These are phyloP conservation scores for Drosophila trapezifrons DNA, from an alignment of 1,140 invertebrate species.

Conservation along the genomic window DNA sequence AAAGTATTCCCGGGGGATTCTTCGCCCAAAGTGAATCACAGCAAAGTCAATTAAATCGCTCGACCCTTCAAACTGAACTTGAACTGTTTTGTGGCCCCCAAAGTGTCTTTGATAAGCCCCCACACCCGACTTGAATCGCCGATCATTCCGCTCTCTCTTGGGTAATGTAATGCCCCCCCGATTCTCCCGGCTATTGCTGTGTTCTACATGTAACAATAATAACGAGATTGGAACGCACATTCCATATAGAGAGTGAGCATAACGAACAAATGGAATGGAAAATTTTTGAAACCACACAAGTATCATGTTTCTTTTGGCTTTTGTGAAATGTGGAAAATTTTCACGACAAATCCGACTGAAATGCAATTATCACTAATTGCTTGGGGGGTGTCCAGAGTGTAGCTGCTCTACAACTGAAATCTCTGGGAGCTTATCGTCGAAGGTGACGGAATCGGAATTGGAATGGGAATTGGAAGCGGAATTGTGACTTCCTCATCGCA, in stretches of 20 bases:
- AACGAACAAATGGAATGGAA: slow-evolving; percentile 63
- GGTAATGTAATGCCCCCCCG: slow-evolving; percentile 15
- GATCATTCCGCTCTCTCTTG: slow-evolving; percentile 8
- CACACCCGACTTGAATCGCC: neutral
- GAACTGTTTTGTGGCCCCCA: slow-evolving; percentile 18
- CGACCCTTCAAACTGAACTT: slow-evolving; percentile 52
- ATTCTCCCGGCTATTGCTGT: slow-evolving; percentile 5
- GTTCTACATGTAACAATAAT: slow-evolving; percentile 13
- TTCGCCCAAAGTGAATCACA: slow-evolving; percentile 17
- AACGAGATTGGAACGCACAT: slow-evolving; percentile 40
- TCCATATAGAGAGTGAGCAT: slow-evolving; percentile 26
- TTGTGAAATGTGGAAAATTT: slow-evolving; percentile 68
- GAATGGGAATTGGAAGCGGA: slow-evolving; percentile 16
- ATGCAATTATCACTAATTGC: slow-evolving; percentile 73
- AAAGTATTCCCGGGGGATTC: slow-evolving; percentile 1
- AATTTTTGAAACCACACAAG: slow-evolving; percentile 64
- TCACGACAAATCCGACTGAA: slow-evolving; percentile 60
- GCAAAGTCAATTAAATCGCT: neutral
- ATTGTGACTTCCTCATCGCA: slow-evolving; percentile 58
- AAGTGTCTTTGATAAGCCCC: slow-evolving; percentile 34
- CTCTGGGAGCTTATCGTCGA: slow-evolving; percentile 29
- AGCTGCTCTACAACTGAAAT: slow-evolving; percentile 14
- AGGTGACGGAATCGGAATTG: slow-evolving; percentile 35
- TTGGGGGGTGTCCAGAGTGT: slow-evolving; percentile 6
- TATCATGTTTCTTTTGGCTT: slow-evolving; percentile 52